Percentiles rank a stretch among this genome's conserved stretches.
Evolutionary conservation across 2,888 invertebrate species (phyloP).

Genomic region (Formica aserva): DNA sequence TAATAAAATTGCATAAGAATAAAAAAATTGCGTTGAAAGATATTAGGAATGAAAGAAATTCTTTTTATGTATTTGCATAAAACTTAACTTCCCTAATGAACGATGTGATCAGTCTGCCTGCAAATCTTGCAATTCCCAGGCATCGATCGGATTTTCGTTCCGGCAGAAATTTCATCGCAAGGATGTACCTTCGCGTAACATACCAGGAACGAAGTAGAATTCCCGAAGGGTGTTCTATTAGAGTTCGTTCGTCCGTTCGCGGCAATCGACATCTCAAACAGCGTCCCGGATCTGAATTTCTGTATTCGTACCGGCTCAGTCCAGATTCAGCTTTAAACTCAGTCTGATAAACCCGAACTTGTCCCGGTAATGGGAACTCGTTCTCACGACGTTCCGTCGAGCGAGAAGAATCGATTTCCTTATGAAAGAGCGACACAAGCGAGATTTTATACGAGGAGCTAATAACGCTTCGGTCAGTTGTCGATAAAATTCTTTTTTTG

Average conservation of each 20-base stretch:
- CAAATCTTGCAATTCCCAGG: conserved; percentile 56
- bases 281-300: conserved; percentile 44
- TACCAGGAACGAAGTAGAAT: conserved; percentile 20
- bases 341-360: conserved; percentile 29
- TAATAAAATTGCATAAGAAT: conserved; percentile 18
- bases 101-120: conserved; percentile 26
- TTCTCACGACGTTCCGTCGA: background rate
- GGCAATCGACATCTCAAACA: conserved; percentile 25
- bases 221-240: conserved; percentile 18
- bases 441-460: conserved; percentile 25
- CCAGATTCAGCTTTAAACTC: conserved; percentile 27
- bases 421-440: conserved; percentile 14
- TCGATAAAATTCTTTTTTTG: conserved; percentile 32
- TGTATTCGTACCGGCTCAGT: conserved; percentile 32
- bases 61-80: background rate
- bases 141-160: conserved; percentile 44
- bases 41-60: background rate
- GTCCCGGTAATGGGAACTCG: conserved; percentile 12
- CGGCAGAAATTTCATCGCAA: conserved; percentile 5
- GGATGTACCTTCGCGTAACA: background rate
- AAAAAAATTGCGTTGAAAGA: background rate
- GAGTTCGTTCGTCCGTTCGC: conserved; percentile 43
- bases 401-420: conserved; percentile 44
- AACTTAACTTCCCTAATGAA: conserved; percentile 50
- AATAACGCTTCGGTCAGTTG: conserved; percentile 21